Percentiles rank a stretch among this genome's conserved stretches.
These are phyloP conservation scores for Phanerotoma sp. DNA, from an alignment of 2,888 invertebrate species.

Conservation along the genomic window DNA sequence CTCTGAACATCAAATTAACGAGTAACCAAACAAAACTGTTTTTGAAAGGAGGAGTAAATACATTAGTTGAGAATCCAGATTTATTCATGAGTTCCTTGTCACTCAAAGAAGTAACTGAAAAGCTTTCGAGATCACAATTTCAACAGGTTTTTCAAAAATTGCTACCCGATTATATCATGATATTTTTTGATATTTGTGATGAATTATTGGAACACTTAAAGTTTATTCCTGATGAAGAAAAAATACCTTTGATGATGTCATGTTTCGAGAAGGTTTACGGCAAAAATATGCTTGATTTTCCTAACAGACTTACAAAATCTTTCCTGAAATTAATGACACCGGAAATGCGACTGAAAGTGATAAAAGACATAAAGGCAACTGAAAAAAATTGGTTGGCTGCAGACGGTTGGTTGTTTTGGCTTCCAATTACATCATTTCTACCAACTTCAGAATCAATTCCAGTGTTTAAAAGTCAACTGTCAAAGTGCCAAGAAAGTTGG, in stretches of 20 bases:
- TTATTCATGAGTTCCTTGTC: conserved; percentile 36
- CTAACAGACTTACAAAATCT: conserved; percentile 21
- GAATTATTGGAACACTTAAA: too few relatives aligned
- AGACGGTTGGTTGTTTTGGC: conserved; percentile 42
- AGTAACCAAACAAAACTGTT: conserved; percentile 38
- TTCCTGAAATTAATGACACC: conserved; percentile 38
- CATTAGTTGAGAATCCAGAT: conserved; percentile 36
- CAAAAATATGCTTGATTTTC: conserved; percentile 30
- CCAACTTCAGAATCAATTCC: conserved; percentile 44
- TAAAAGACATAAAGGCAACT: conserved; percentile 36
- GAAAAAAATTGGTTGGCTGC: conserved; percentile 13
- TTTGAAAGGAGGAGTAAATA: conserved; percentile 38
- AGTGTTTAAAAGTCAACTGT: conserved; percentile 37
- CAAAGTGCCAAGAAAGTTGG: conserved; percentile 24
- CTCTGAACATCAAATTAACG: conserved; percentile 31
- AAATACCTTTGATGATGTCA: conserved; percentile 29
- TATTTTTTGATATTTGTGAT: too few relatives aligned
- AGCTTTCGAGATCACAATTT: conserved; percentile 34
- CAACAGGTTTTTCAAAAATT: conserved; percentile 36
- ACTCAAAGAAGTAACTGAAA: conserved; percentile 33
- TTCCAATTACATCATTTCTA: conserved; percentile 32
- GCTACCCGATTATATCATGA: conserved; percentile 27
- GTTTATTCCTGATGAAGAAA: conserved; percentile 38
- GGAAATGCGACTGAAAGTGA: conserved; percentile 39
- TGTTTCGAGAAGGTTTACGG: conserved; percentile 39